These are phyloP conservation scores for Drosophila kohkoa DNA, from an alignment of 1,140 invertebrate genomes.

Conservation along the genomic window DNA sequence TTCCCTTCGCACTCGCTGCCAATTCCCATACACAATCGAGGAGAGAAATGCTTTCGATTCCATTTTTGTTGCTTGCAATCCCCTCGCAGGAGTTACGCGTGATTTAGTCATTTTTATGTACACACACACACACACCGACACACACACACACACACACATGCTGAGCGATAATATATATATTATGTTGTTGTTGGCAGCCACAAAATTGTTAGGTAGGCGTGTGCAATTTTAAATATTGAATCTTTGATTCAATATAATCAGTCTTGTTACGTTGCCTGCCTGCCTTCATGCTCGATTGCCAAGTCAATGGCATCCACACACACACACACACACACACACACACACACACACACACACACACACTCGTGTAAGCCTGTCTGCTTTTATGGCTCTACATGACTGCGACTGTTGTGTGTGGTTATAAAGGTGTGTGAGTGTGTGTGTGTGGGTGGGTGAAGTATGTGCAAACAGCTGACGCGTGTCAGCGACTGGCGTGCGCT, in stretches of 20 bases:
- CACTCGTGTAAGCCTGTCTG: slow-evolving; percentile 39
- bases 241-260: slow-evolving; percentile 76
- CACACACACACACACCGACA: slow-evolving; percentile 18
- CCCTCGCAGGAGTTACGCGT: slow-evolving; percentile 20
- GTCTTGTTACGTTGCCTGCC: slow-evolving; percentile 59
- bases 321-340: slow-evolving; percentile 49
- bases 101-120: slow-evolving; percentile 38
- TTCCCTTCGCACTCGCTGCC: slow-evolving; percentile 3
- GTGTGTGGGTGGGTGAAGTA: slow-evolving; percentile 46
- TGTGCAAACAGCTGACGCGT: slow-evolving; percentile 81
- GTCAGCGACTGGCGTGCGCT: slow-evolving; percentile 76
- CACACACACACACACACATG: slow-evolving; percentile 9
- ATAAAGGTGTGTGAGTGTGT: not conserved
- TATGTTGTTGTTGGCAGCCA: slow-evolving; percentile 35
- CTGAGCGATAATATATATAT: slow-evolving; percentile 10
- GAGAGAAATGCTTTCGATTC: no score
- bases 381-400: not conserved
- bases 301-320: slow-evolving; percentile 69
- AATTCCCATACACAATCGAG: not conserved
- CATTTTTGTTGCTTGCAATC: no score
- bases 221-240: slow-evolving; percentile 79
- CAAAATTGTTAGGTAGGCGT: slow-evolving; percentile 48
- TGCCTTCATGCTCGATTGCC: slow-evolving; percentile 70
- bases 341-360: slow-evolving; percentile 56
- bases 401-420: not conserved